These are phyloP conservation scores for Mustela nigripes DNA, from an alignment of 2,113 vertebrate genomes.

Conservation along the genomic window DNA sequence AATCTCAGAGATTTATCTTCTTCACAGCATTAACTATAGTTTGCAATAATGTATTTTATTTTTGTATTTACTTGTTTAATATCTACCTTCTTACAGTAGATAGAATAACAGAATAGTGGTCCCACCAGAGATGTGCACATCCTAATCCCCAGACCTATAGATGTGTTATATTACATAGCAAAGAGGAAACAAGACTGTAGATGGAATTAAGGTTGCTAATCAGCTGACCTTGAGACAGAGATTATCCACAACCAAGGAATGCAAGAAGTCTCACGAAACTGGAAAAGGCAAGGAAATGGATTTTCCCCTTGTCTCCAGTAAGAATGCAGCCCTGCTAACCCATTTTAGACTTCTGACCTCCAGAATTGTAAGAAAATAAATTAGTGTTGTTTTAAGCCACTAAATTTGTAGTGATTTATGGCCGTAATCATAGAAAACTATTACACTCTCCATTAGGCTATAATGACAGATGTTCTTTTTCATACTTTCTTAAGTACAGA, in stretches of 20 bases:
- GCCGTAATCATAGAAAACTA: neutral
- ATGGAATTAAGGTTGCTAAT: constrained; percentile 23
- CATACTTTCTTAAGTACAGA: neutral
- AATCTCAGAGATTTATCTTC: constrained; percentile 15
- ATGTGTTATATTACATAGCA: constrained; percentile 37
- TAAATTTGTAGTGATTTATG: constrained; percentile 41
- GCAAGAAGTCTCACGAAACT: neutral
- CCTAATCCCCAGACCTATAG: constrained; percentile 3
- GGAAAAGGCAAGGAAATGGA: neutral
- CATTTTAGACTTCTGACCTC: constrained; percentile 42
- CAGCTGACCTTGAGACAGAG: neutral
- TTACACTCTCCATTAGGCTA: neutral
- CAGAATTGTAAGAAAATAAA: constrained; percentile 1
- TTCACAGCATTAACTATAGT: neutral
- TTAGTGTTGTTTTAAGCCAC: constrained; percentile 16
- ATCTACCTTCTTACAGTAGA: neutral
- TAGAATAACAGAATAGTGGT: constrained; percentile 17
- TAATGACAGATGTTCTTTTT: neutral
- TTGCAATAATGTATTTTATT: constrained; percentile 10
- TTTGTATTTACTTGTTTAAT: constrained; percentile 49
- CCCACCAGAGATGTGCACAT: neutral
- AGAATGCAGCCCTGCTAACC: neutral
- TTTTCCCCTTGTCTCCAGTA: neutral
- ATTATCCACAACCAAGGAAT: neutral
- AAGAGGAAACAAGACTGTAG: neutral